These are phyloP conservation scores for Bos javanicus DNA, from an alignment of 2,113 vertebrate genomes.

Conservation along the genomic window DNA sequence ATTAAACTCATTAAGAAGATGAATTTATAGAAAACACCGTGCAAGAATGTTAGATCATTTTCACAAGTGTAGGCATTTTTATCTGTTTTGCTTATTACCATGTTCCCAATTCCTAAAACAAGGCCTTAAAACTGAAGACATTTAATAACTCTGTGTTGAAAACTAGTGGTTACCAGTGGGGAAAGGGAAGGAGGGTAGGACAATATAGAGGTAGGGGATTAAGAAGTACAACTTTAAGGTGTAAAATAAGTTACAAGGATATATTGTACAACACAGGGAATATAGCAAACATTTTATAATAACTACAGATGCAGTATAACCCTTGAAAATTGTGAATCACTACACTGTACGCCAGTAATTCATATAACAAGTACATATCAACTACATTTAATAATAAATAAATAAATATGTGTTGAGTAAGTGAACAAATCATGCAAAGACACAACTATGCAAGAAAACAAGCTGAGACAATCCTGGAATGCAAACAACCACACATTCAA, in stretches of 20 bases:
- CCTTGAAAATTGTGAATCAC: not conserved
- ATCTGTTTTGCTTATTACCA: not conserved
- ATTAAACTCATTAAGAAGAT: not conserved
- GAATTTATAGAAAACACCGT: not conserved
- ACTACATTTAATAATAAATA: not conserved
- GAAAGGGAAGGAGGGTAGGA: not conserved
- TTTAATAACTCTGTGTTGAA: not conserved
- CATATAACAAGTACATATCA: not conserved
- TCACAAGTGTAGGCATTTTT: not conserved
- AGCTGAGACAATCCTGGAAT: not conserved
- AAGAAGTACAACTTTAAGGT: not conserved
- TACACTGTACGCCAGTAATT: not conserved
- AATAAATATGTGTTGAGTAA: not conserved
- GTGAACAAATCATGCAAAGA: not conserved
- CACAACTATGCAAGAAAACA: not conserved
- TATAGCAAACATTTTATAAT: not conserved
- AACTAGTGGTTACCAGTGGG: not conserved
- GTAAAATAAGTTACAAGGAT: not conserved
- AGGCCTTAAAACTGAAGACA: not conserved
- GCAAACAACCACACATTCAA: not conserved
- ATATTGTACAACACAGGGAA: not conserved
- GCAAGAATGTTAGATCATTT: not conserved
- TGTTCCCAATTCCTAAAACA: not conserved
- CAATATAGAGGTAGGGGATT: not conserved
- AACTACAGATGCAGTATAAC: not conserved